Conservation (phyloP, 2,113 vertebrate species). For the Apteryx mantelli region DNA sequence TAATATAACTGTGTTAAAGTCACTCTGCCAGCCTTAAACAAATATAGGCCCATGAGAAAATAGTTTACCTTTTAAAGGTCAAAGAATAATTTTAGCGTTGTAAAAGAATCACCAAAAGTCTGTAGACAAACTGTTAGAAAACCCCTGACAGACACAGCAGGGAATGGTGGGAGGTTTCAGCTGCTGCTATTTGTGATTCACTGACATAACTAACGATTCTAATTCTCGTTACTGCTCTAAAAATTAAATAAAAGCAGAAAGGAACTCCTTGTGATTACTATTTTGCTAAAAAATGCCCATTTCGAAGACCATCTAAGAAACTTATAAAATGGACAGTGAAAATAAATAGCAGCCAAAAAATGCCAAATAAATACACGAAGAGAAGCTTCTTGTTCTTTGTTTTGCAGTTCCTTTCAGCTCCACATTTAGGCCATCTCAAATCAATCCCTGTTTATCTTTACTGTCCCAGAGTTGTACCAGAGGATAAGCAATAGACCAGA, state of each 20-base stretch:
- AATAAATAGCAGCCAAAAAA: not conserved
- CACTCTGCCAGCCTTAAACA: not conserved
- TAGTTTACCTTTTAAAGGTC: not conserved
- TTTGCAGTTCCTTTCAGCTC: not conserved
- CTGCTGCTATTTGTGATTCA: not conserved
- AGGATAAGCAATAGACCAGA: not conserved
- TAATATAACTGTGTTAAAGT: not conserved
- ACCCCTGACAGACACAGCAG: not conserved
- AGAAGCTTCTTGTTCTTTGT: not conserved
- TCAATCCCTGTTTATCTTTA: not conserved
- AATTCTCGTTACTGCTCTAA: not conserved
- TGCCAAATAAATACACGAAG: not conserved
- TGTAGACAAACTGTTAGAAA: not conserved
- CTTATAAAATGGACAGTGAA: not conserved
- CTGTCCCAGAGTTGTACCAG: not conserved
- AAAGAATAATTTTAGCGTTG: not conserved
- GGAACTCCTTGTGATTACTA: not conserved
- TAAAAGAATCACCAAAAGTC: not conserved
- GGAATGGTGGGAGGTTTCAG: not conserved
- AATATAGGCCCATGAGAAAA: not conserved
- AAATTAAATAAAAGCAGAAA: not conserved
- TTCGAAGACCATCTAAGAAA: not conserved
- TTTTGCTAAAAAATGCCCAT: not conserved
- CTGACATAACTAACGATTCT: not conserved
- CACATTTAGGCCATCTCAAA: not conserved